Base-by-base conservation (phyloP, 2,888 invertebrate species). In the Lasioglossum villosulum region DNA sequence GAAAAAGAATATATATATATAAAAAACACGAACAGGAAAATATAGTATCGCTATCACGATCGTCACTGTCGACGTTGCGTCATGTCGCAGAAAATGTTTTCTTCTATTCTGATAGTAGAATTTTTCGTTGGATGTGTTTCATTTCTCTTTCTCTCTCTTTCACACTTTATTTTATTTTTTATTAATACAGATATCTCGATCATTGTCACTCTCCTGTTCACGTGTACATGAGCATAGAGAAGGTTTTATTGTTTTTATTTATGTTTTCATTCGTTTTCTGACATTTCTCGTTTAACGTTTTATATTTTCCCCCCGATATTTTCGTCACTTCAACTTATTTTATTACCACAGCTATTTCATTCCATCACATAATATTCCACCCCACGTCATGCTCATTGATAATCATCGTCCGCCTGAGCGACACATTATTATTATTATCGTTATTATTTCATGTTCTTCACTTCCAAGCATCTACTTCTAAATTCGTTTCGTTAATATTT, bases 401-500 rank as follows among this genome's bases (percentile, higher is more conserved):
- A 34, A 88, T 88, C 82, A 78, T 89, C 88, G 88, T 89, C 87
- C 87, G 39, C 48, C 83, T 84, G 19, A 76, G 39, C 80, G 84
- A 86, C 80, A 82, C 77, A 71, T 71, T n/a, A 59, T 59, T 68
- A 37, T 74, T 87, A 68, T 86, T 56, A n/a, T 56, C n/a, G n/a
- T 56, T n/a, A 56, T 56, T 56, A n/a, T 90, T 82, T 92, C 91
- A 92, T 88, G 90, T 92, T 93, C 91, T 92, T 89, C 91, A 92
- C 89, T 92, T 93, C 90, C 91, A 92, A 92, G 92, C 92, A 93
- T 93, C 92, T 93, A 42, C 90, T 93, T 92, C 91, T 92, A 82
- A 92, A 93, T 92, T 92, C 71, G 81, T 93, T 93, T 92, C 91
- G 93, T 93, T 92, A 91, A 92, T 93, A 93, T 91, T 92, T 63